phyloP scores from a whole-genome alignment of 2,113 vertebrate species.

The Daubentonia madagascariensis region DNA sequence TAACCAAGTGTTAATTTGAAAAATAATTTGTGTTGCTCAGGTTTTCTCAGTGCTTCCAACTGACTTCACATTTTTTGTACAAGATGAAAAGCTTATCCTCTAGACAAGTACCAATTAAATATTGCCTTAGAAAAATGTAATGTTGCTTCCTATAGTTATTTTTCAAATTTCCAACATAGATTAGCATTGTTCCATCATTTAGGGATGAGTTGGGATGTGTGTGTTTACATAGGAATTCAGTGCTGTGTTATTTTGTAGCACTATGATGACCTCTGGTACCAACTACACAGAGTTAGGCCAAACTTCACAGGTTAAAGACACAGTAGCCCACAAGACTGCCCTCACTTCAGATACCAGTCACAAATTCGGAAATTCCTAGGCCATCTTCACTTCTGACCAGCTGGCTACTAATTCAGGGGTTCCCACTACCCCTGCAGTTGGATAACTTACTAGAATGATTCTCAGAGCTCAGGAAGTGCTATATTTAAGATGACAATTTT shows the following conservation, averaged over 20 bases:
- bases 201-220: neutral
- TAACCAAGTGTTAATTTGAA: neutral
- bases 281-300: neutral
- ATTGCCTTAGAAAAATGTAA: constrained; percentile 18
- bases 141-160: constrained; percentile 1
- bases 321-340: neutral
- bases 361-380: neutral
- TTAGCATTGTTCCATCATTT: neutral
- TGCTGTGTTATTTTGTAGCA: neutral
- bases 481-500: neutral
- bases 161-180: neutral
- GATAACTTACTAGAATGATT: neutral
- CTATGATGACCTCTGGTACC: neutral
- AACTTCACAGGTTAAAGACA: neutral
- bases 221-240: neutral
- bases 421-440: neutral
- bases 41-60: neutral
- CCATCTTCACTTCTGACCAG: neutral
- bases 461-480: neutral
- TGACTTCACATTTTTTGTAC: neutral
- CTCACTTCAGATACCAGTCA: neutral
- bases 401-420: neutral
- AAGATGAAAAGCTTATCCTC: neutral
- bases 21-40: neutral
- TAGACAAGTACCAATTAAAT: neutral